phyloP scores from a whole-genome alignment of 1,140 invertebrate genomes.

The Bombus breviceps region DNA sequence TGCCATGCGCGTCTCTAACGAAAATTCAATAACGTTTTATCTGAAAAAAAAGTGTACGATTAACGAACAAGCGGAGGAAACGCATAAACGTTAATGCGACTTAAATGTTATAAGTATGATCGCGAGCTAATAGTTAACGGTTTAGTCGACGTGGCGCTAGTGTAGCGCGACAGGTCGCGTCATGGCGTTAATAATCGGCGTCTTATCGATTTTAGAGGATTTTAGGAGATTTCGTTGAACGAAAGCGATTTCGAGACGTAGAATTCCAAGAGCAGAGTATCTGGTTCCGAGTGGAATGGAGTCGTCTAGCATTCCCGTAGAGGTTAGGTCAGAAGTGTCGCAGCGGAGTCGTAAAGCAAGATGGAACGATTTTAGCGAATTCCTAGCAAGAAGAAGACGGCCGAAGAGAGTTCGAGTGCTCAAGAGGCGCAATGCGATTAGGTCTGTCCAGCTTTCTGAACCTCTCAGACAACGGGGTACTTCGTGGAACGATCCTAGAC shows the following conservation, averaged over 20 bases:
- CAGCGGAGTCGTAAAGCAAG: slow-evolving; percentile 3
- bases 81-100: no score
- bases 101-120: no score
- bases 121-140: no score
- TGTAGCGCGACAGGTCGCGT: background rate
- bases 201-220: background rate
- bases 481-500: slow-evolving; percentile 36
- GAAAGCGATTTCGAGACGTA: background rate
- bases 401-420: slow-evolving; percentile 71
- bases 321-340: background rate
- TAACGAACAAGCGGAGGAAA: no score
- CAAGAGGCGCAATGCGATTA: slow-evolving; percentile 79
- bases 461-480: slow-evolving; percentile 31
- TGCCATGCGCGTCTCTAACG: no score
- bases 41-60: no score
- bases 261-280: background rate
- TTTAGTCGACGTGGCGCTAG: no score
- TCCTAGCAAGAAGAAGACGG: slow-evolving; percentile 68
- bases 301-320: background rate
- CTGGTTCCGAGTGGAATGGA: background rate
- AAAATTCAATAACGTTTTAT: no score
- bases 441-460: slow-evolving; percentile 69
- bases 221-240: background rate
- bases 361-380: slow-evolving; percentile 73
- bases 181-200: background rate